These are phyloP conservation scores for Empis livida DNA, from an alignment of 2,888 invertebrate species.

Conservation along the genomic window DNA sequence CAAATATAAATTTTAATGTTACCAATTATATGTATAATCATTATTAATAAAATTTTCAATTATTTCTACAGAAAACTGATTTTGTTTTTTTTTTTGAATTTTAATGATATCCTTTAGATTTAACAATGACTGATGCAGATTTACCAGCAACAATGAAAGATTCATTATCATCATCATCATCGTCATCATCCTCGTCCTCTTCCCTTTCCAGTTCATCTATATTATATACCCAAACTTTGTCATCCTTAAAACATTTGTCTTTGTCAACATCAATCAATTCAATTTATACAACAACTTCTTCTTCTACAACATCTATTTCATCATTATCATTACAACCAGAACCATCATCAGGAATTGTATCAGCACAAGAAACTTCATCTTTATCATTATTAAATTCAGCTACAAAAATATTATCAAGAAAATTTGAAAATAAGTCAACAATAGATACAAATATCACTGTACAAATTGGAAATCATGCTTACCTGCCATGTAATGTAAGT, in stretches of 20 bases:
- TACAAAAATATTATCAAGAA: slow-evolving; percentile 24
- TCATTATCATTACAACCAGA: slow-evolving; percentile 12
- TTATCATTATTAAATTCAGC: slow-evolving; percentile 19
- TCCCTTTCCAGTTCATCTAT: not conserved
- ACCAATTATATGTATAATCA: too few species aligned
- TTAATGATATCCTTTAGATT: slow-evolving; percentile 16
- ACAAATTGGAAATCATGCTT: slow-evolving; percentile 82
- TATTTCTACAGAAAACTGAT: too few species aligned
- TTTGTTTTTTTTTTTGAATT: not conserved
- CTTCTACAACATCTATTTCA: slow-evolving; percentile 9
- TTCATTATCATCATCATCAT: slow-evolving; percentile 12
- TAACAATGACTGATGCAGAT: slow-evolving; percentile 23
- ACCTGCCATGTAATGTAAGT: slow-evolving; percentile 73
- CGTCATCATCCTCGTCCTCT: slow-evolving; percentile 18
- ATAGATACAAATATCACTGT: slow-evolving; percentile 67
- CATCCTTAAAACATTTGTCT: not conserved
- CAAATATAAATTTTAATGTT: too few species aligned
- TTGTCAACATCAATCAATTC: slow-evolving; percentile 9
- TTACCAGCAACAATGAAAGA: slow-evolving; percentile 11
- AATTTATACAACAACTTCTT: slow-evolving; percentile 1
- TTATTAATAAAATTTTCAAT: not conserved
- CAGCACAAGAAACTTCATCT: slow-evolving; percentile 10
- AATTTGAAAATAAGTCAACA: slow-evolving; percentile 24
- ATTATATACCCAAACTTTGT: not conserved
- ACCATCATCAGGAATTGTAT: slow-evolving; percentile 13